Evolutionary conservation across 1,140 invertebrate genomes (phyloP), one percentile per base, ranked within the genome.

Genomic region (Antheraea mylitta): DNA sequence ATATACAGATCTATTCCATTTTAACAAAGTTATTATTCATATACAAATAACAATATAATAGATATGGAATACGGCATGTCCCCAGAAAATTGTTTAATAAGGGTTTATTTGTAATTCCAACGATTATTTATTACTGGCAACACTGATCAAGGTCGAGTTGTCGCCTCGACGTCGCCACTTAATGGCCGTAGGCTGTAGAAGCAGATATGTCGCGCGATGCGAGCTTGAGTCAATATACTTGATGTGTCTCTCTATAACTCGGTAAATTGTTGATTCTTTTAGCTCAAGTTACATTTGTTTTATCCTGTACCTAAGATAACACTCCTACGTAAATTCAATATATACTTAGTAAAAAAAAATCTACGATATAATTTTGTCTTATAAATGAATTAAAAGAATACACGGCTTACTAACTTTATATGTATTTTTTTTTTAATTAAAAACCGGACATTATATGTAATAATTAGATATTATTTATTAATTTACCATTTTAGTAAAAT

Each of bases 161-260:
- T 63, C 61, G 16, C 37, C 22, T 63, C 30, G 22, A 36, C 30
- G 61, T 18, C 61, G n/a, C 45, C 45, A 16, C 45, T 53, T 53
- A 53, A 53, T 53, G 45, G 45, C 45, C 13, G 45, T 53, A 53
- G 45, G 45, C 45, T 53, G 16, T 53, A 53, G 45, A 7, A 42
- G 38, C 38, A 11, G 38, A 42, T 42, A 42, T 11, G 38, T 30
- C 7, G 45, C 10, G 45, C 16, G 45, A 53, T 53, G 11, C 22
- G 58, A 38, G 64, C 58, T 62, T 48, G n/a, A 38, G 70, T 63
- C 61, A 63, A 63, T 63, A 63, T 18, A 63, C 61, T 63, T 37
- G 37, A n/a, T 37, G 22, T 22, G 19, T 37, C 30, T 30, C 45
- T n/a, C 7, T 63, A 13, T 60, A 16, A 60, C 6, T 63, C 13